phyloP scores from a whole-genome alignment of 92 coral and sea anemone genomes.

The Nematostella vectensis region DNA sequence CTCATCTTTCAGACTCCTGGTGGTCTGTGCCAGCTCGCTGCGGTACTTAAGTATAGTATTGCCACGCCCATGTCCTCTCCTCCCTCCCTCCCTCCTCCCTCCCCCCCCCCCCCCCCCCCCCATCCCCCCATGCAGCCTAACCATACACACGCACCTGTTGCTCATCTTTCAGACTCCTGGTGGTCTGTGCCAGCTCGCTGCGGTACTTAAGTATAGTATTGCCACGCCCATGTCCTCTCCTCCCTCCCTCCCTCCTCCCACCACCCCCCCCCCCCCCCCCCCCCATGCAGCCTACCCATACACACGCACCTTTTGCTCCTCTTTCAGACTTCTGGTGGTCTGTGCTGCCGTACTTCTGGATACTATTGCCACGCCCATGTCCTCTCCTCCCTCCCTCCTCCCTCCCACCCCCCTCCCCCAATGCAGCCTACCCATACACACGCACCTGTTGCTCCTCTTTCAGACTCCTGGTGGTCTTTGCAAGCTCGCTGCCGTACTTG shows the following conservation, averaged over 20 bases:
- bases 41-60: slow-evolving; percentile 49
- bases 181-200: slow-evolving; percentile 26
- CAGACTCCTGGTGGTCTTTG: slow-evolving; percentile 31
- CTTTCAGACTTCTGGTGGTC: slow-evolving; percentile 32
- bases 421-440: too few species aligned
- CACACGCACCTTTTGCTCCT: slow-evolving; percentile 60
- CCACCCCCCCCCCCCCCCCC: too few species aligned
- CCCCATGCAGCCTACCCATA: too few species aligned
- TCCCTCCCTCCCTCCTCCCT: too few species aligned
- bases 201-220: slow-evolving; percentile 54
- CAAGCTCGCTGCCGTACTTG: slow-evolving; percentile 34
- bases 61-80: too few species aligned
- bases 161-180: slow-evolving; percentile 45
- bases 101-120: too few species aligned
- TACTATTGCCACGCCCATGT: slow-evolving; percentile 37
- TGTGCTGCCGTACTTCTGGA: slow-evolving; percentile 47
- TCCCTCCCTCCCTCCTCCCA: too few species aligned
- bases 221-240: too few species aligned
- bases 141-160: too few species aligned
- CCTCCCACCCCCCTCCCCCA: too few species aligned
- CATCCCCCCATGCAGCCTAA: too few species aligned
- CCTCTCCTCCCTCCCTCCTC: too few species aligned
- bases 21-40: slow-evolving; percentile 28
- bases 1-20: slow-evolving; percentile 45
- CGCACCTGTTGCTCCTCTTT: slow-evolving; percentile 57